Evolutionary conservation across 1,140 invertebrate genomes (phyloP).

Genomic region (Antheraea pernyi): DNA sequence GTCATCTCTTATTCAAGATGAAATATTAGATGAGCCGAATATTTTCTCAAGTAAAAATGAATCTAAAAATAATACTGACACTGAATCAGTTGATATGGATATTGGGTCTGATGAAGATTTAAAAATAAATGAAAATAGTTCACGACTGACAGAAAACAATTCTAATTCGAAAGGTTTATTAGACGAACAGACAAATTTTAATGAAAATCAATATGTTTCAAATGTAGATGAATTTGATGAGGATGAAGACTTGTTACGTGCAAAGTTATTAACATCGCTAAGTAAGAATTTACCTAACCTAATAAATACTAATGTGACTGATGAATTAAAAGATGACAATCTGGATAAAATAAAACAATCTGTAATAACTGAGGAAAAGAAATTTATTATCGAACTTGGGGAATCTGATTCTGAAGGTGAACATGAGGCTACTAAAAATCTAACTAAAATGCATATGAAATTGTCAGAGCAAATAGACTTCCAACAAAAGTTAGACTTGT

Average conservation of each 20-base stretch:
- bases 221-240: constrained; percentile 68
- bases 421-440: constrained; percentile 74
- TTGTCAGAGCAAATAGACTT: constrained; percentile 68
- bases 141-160: constrained; percentile 2
- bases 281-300: constrained; percentile 68
- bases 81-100: constrained; percentile 75
- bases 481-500: constrained; percentile 68
- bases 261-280: constrained; percentile 70
- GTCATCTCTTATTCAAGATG: constrained; percentile 49
- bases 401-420: constrained; percentile 75
- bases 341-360: not conserved
- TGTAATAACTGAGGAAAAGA: constrained; percentile 48
- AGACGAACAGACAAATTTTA: not conserved
- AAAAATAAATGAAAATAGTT: constrained; percentile 43
- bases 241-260: constrained; percentile 72
- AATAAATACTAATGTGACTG: constrained; percentile 41
- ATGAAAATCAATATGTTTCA: constrained; percentile 15
- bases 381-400: constrained; percentile 67
- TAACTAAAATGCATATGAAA: constrained; percentile 77
- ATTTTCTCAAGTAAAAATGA: constrained; percentile 21
- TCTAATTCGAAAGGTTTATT: constrained; percentile 11
- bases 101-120: constrained; percentile 69
- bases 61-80: constrained; percentile 64
- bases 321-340: constrained; percentile 12
- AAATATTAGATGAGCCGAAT: constrained; percentile 29